Evolutionary conservation across 1,140 invertebrate species (phyloP).

Genomic region (Bombus ignitus): DNA sequence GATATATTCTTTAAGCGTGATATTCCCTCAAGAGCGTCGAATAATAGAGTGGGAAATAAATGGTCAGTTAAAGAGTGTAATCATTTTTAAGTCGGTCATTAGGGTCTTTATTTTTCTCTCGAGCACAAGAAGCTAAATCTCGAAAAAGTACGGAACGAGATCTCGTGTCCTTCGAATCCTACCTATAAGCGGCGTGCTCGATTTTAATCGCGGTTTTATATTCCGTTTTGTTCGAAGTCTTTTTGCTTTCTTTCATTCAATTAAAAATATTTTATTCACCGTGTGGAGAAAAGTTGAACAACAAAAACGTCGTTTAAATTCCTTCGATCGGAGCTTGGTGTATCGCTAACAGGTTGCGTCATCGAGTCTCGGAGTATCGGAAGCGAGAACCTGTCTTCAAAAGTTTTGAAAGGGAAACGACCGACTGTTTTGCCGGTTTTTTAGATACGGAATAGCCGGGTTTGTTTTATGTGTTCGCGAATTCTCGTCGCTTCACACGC

Average conservation of each 20-base stretch:
- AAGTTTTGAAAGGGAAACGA: neutral
- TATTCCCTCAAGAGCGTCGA: too few relatives aligned
- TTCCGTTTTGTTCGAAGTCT: neutral
- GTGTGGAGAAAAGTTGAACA: neutral
- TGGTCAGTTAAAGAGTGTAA: too few relatives aligned
- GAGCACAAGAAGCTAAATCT: neutral
- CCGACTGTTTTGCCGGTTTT: neutral
- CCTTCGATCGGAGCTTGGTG: neutral
- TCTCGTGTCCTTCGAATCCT: conserved; percentile 17
- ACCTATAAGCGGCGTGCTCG: conserved; percentile 27
- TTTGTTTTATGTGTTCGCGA: neutral
- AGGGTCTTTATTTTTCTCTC: neutral
- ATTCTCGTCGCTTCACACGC: conserved; percentile 1
- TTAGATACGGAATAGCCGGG: neutral
- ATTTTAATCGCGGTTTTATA: conserved; percentile 7
- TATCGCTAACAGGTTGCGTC: neutral
- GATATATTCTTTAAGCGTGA: too few relatives aligned
- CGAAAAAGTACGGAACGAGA: too few relatives aligned
- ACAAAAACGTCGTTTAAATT: neutral
- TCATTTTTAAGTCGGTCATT: neutral
- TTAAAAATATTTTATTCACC: neutral
- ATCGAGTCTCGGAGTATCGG: neutral
- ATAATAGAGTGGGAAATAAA: too few relatives aligned
- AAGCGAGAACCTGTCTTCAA: neutral
- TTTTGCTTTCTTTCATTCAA: neutral